These are phyloP conservation scores for Phyllostomus hastatus DNA, from an alignment of 2,113 vertebrate genomes.

Conservation along the genomic window DNA sequence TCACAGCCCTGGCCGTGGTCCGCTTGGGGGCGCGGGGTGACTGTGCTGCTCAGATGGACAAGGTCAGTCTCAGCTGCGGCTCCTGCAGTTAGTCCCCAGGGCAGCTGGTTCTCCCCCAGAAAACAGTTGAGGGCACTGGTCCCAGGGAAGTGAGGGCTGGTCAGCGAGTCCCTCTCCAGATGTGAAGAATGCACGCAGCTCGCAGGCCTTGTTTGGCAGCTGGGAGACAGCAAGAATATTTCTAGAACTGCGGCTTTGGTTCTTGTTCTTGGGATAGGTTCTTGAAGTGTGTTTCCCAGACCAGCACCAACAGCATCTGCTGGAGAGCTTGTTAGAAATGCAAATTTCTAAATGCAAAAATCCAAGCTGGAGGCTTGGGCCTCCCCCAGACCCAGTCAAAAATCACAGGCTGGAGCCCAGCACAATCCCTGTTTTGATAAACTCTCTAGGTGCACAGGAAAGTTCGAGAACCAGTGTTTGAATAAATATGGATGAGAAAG, in stretches of 20 bases:
- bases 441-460: accelerated
- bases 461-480: neutral
- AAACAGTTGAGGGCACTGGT: neutral
- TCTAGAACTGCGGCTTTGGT: neutral
- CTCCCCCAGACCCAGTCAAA: neutral
- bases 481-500: neutral
- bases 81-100: neutral
- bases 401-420: neutral
- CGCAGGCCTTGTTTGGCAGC: neutral
- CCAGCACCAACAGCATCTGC: neutral
- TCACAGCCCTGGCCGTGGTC: constrained; percentile 87
- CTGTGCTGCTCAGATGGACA: constrained; percentile 86
- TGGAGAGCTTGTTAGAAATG: neutral
- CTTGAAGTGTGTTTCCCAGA: neutral
- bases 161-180: accelerated
- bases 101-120: neutral
- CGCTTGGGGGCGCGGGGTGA: constrained; percentile 86
- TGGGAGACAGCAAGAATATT: too few relatives aligned
- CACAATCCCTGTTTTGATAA: neutral
- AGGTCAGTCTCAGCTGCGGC: constrained; percentile 78
- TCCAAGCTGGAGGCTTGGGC: too few relatives aligned
- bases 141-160: accelerated
- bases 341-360: too few relatives aligned
- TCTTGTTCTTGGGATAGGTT: neutral
- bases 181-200: neutral